Base-by-base conservation (phyloP, 2,113 vertebrate genomes). In the Cebus imitator region DNA sequence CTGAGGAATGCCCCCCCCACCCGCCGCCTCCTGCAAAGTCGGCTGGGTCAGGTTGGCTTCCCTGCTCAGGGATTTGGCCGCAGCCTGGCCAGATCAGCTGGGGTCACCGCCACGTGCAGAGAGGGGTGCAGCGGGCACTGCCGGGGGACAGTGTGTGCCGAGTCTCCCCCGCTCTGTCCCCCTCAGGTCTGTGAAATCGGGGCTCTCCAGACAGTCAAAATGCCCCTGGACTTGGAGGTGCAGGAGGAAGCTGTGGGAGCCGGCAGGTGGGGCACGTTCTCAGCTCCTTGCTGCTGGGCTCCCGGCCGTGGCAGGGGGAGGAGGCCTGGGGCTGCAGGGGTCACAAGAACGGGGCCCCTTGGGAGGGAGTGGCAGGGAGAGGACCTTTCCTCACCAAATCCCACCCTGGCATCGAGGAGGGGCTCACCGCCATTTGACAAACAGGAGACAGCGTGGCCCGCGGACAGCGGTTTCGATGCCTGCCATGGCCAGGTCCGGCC, bases 151-250 rank as follows among this genome's bases (percentile, higher is more conserved):
- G 50, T 52, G 52, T 52, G 4, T 16, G 5, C 52, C 1, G 52
- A 52, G 52, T 52, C 52, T 52, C 20, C 11, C 32, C 55, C 10
- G 10, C 25, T 17, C 10, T 0, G 2, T 8, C 48, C 32, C 48
- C 45, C 10, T 37, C 5, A 37, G 73, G 48, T 30, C 90, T 57
- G 32, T 25, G 48, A 70, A 61, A 3, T 76, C 0, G 92, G 96
- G 96, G 66, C 37, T 98, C 97, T 96, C 95, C 96, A 48, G 32
- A 52, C 45, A 93, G 83, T 97, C 96, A 97, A n/a, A 96, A 64
- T 16, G 57, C 55, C 48, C 96, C 84, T 85, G 3, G 0, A 40
- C 18, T 50, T 58, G 66, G 72, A 35, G 96, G 84, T 27, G 11
- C 58, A 95, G 72, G 91, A 91, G 91, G 95, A 97, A 95, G 68